These are phyloP conservation scores for Cettia cetti DNA, from an alignment of 2,113 vertebrate genomes.

Conservation along the genomic window DNA sequence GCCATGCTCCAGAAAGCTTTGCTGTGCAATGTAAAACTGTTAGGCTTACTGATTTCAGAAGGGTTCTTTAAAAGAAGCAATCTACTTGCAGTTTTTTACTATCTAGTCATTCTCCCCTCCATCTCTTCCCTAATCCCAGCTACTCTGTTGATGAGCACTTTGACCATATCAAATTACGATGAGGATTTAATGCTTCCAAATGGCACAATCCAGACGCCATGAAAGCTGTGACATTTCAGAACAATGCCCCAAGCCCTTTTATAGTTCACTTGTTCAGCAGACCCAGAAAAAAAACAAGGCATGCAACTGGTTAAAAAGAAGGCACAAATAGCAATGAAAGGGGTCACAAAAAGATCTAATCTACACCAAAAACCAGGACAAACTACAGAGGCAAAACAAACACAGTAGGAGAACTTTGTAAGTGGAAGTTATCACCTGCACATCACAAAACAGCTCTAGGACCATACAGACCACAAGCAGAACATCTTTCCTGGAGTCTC, in stretches of 20 bases:
- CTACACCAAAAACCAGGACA: neutral
- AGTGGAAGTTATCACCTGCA: neutral
- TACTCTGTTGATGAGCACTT: neutral
- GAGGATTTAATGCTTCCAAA: neutral
- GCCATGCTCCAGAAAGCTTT: neutral
- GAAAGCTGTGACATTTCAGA: neutral
- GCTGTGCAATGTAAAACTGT: neutral
- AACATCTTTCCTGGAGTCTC: fast-evolving
- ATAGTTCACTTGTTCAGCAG: neutral
- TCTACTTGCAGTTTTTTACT: neutral
- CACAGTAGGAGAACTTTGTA: neutral
- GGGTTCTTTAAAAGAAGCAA: neutral
- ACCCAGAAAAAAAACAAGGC: neutral
- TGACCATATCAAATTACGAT: neutral
- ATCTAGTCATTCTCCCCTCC: neutral
- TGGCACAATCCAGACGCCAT: neutral
- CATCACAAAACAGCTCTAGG: neutral
- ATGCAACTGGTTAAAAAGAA: neutral
- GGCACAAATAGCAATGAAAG: neutral
- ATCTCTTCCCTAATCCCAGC: neutral
- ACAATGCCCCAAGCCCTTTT: neutral
- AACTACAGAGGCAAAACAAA: neutral
- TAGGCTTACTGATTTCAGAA: neutral
- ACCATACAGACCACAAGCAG: neutral
- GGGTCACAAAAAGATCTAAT: neutral